phyloP scores from a whole-genome alignment of 2,888 invertebrate species.

The Mythimna vitellina region DNA sequence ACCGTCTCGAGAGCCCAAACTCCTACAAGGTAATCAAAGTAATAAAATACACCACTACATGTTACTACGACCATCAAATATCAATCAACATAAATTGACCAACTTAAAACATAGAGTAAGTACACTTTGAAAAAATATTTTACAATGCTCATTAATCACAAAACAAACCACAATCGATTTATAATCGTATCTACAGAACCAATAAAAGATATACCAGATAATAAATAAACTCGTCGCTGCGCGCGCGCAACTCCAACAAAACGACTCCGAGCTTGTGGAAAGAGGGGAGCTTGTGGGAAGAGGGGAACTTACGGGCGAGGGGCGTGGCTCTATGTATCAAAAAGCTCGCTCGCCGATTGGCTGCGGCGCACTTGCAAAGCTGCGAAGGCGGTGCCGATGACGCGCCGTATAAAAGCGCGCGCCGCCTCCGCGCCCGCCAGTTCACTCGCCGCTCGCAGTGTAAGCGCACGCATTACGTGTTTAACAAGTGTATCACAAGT shows the following conservation, averaged over 20 bases:
- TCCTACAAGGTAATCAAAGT: constrained; percentile 31
- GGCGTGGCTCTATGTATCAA: constrained; percentile 82
- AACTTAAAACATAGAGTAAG: constrained; percentile 54
- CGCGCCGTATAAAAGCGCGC: constrained; percentile 78
- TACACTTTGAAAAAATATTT: constrained; percentile 51
- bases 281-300: constrained; percentile 65
- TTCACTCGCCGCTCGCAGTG: constrained; percentile 82
- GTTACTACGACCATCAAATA: constrained; percentile 43
- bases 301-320: constrained; percentile 68
- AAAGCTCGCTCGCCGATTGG: constrained; percentile 84
- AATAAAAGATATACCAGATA: constrained; percentile 71
- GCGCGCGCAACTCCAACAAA: constrained; percentile 64
- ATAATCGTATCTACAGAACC: constrained; percentile 74
- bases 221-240: constrained; percentile 73
- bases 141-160: constrained; percentile 64
- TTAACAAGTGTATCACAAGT: constrained; percentile 74
- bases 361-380: constrained; percentile 67
- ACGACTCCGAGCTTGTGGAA: constrained; percentile 64
- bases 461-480: constrained; percentile 78
- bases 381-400: constrained; percentile 76
- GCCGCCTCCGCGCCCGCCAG: constrained; percentile 87
- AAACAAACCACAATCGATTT: constrained; percentile 73
- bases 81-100: constrained; percentile 58
- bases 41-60: constrained; percentile 29
- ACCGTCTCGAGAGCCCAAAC: not conserved